Evolutionary conservation across 2,888 invertebrate genomes (phyloP).

Genomic region (Plagiodera versicolora): DNA sequence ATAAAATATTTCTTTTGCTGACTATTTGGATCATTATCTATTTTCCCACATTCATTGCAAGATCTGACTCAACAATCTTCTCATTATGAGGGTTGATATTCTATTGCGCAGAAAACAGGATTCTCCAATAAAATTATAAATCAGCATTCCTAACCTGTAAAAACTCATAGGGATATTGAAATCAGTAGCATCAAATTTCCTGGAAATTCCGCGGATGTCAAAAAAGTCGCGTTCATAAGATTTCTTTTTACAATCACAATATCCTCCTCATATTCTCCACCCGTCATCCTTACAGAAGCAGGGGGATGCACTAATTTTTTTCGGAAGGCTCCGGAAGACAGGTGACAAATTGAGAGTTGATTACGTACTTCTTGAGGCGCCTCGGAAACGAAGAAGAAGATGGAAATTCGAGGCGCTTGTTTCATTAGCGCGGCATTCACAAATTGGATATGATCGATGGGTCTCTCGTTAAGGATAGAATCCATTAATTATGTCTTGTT

Average conservation of each 20-base stretch:
- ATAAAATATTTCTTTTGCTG: too few species aligned
- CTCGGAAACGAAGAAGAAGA: background rate
- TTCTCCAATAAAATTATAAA: too few species aligned
- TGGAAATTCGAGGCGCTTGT: background rate
- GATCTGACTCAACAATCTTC: too few species aligned
- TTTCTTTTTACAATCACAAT: constrained; percentile 39
- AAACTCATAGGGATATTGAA: too few species aligned
- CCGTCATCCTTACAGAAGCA: constrained; percentile 15
- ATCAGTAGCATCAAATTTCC: too few species aligned
- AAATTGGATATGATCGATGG: background rate
- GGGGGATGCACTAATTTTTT: constrained; percentile 18
- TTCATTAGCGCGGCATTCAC: background rate
- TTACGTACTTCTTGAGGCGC: background rate
- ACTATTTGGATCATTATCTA: too few species aligned
- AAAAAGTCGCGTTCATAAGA: background rate
- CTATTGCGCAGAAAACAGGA: too few species aligned
- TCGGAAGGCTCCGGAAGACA: constrained; percentile 8
- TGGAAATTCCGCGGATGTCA: background rate
- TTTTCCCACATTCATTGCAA: too few species aligned
- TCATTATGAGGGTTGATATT: too few species aligned
- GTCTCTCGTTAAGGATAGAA: background rate
- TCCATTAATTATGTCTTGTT: background rate
- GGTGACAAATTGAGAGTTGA: constrained; percentile 16
- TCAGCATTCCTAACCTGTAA: too few species aligned
- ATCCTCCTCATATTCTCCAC: constrained; percentile 43